Base-by-base conservation (phyloP, 2,797 vertebrate genomes). In the Psittacula echo region DNA sequence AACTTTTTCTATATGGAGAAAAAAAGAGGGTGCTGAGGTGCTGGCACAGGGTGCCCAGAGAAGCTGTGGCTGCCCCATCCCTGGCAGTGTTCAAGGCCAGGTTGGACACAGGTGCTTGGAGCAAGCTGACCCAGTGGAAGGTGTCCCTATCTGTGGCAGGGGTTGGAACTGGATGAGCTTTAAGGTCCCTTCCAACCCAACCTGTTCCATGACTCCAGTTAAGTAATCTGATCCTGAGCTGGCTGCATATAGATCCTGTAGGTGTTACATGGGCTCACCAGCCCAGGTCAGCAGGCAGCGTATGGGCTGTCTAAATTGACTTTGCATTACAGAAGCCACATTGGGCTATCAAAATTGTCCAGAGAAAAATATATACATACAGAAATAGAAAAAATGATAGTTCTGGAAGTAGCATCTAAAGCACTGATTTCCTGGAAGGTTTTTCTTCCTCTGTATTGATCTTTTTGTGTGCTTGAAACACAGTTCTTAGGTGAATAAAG, bases 81-180 rank as follows among this genome's bases (percentile, higher is more conserved):
- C 5, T 60, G 56, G 56, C 23, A 60, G 56, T 37, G n/a, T 3
- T 60, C 56, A 60, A 37, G 23, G 56, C n/a, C 23, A 37, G 23
- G 56, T 34, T 58, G 54, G 54, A 58, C 13, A 13, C 30, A 21
- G 32, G 32, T 32, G 21, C 54, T 58, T 58, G 56, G 56, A 34
- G 56, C 54, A 58, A 34, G 4, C 53, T 54, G 53, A 19, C n/a
- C 30, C 1, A 54, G 29, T 34, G 56, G 56, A 58, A 16, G 14
- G 22, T 7, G 56, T 24, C 56, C 22, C n/a, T 58, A n/a, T 22
- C 32, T 1, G 0, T 24, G n/a, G n/a, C 56, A 58, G 9, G n/a
- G n/a, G 14, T 24, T 34, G n/a, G 56, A 11, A 1, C 56, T 58
- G 56, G 14, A 11, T 4, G 23, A 58, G n/a, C 56, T 34, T 15